Percentiles rank a stretch among this genome's conserved stretches.
phyloP scores from a whole-genome alignment of 2,797 vertebrate genomes.

The Orestias chungarensis region DNA sequence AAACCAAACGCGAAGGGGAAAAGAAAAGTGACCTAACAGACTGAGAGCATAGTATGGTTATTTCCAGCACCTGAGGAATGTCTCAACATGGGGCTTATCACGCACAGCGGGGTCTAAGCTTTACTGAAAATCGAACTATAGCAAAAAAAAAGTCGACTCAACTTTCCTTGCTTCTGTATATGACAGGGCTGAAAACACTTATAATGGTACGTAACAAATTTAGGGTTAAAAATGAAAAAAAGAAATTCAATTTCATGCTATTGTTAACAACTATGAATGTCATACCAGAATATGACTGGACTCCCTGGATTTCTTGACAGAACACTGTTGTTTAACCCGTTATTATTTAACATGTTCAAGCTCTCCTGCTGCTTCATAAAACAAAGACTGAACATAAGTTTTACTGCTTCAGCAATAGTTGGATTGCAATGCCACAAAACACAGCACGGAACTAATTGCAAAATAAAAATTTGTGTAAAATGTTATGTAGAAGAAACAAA shows the following conservation, averaged over 20 bases:
- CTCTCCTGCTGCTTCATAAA: not conserved
- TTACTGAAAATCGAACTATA: conserved; percentile 39
- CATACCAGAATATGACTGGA: conserved; percentile 4
- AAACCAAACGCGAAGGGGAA: conserved; percentile 28
- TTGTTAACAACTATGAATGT: not conserved
- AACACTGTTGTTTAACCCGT: not conserved
- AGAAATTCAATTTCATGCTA: conserved; percentile 7
- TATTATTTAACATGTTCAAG: not conserved
- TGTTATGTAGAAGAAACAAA: not conserved
- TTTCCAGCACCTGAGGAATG: conserved; percentile 61
- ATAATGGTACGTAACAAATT: conserved; percentile 32
- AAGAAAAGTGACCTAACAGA: conserved; percentile 44
- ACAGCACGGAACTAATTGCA: not conserved
- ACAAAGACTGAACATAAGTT: not conserved
- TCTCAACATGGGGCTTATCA: conserved; percentile 51
- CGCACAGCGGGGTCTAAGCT: conserved; percentile 47
- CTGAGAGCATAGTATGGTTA: conserved; percentile 42
- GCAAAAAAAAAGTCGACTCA: conserved; percentile 25
- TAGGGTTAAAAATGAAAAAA: conserved; percentile 22
- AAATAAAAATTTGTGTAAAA: not conserved
- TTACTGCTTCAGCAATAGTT: too few relatives aligned
- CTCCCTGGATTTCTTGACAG: not conserved
- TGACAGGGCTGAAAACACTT: conserved; percentile 12
- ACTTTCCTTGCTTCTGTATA: conserved; percentile 30
- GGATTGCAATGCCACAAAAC: not conserved